phyloP scores from a whole-genome alignment of 37 sponge, comb jelly and placozoan species.

The Halichondria panicea region DNA sequence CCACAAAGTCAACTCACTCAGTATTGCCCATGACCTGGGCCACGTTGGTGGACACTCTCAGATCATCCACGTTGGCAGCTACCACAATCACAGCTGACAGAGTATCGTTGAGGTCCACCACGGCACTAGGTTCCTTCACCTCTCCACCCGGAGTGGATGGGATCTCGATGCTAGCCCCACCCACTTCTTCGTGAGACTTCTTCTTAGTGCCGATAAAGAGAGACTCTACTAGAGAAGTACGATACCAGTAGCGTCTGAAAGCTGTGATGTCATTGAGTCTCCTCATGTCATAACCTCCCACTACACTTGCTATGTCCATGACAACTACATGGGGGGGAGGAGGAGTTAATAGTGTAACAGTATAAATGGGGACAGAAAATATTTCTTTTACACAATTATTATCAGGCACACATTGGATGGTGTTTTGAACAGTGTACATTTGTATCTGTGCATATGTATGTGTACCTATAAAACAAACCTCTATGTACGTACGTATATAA shows the following conservation, averaged over 20 bases:
- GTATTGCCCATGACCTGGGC: slow-evolving; percentile 87
- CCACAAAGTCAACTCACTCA: slow-evolving; percentile 45
- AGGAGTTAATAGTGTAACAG: slow-evolving; percentile 12
- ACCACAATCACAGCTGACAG: slow-evolving; percentile 63
- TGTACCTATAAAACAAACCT: background rate
- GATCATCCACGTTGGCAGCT: slow-evolving; percentile 60
- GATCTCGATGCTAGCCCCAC: background rate
- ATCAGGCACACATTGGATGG: too few relatives aligned
- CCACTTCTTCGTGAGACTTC: slow-evolving; percentile 12
- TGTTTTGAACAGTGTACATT: too few relatives aligned
- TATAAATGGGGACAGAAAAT: too few relatives aligned
- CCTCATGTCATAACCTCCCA: slow-evolving; percentile 80
- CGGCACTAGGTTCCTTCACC: background rate
- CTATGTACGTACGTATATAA: too few relatives aligned
- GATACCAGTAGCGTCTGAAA: slow-evolving; percentile 87
- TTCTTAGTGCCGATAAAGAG: slow-evolving; percentile 71
- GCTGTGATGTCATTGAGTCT: slow-evolving; percentile 80
- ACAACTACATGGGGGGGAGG: slow-evolving; percentile 22
- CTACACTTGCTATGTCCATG: slow-evolving; percentile 66
- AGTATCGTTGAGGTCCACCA: slow-evolving; percentile 11
- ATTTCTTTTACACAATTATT: too few relatives aligned
- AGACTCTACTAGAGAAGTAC: slow-evolving; percentile 66
- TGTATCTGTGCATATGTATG: background rate
- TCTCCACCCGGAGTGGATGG: background rate
- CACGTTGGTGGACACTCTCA: slow-evolving; percentile 66